phyloP scores from a whole-genome alignment of 2,113 vertebrate genomes.

The Corapipo altera region DNA sequence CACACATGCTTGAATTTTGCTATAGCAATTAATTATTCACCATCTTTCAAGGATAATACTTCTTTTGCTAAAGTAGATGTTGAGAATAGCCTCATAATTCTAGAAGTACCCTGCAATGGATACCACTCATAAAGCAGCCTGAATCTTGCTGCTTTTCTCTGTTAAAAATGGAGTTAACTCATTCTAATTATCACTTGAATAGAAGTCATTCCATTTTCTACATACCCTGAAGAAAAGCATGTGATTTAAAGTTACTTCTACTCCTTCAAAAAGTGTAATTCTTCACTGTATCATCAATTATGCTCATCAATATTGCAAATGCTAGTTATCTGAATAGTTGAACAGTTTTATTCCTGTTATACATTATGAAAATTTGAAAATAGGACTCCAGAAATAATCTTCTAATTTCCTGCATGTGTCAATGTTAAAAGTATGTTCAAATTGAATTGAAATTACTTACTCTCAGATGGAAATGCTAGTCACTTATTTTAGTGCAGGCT shows the following conservation, averaged over 20 bases:
- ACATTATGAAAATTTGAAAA: constrained; percentile 3
- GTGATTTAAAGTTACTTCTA: background rate
- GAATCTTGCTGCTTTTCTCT: background rate
- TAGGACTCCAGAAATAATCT: constrained; percentile 21
- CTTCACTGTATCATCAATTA: background rate
- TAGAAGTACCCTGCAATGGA: background rate
- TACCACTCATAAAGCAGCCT: background rate
- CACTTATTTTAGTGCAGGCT: background rate
- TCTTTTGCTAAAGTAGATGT: background rate
- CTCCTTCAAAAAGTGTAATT: background rate
- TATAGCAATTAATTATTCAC: background rate
- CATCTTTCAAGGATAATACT: background rate
- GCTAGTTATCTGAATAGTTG: constrained; percentile 1
- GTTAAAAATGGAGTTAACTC: background rate
- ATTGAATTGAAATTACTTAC: background rate
- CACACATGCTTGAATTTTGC: background rate
- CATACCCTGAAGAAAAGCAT: background rate
- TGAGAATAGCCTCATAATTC: background rate
- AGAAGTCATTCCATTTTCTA: background rate
- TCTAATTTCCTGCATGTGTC: constrained; percentile 11
- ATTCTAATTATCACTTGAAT: background rate
- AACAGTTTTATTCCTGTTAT: constrained; percentile 23
- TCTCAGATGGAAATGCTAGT: background rate
- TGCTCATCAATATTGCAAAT: constrained; percentile 39
- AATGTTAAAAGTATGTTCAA: background rate